Percentiles rank a stretch among this genome's conserved stretches.
These are phyloP conservation scores for Sylvilagus bachmani DNA, from an alignment of 2,113 vertebrate genomes.

Conservation along the genomic window DNA sequence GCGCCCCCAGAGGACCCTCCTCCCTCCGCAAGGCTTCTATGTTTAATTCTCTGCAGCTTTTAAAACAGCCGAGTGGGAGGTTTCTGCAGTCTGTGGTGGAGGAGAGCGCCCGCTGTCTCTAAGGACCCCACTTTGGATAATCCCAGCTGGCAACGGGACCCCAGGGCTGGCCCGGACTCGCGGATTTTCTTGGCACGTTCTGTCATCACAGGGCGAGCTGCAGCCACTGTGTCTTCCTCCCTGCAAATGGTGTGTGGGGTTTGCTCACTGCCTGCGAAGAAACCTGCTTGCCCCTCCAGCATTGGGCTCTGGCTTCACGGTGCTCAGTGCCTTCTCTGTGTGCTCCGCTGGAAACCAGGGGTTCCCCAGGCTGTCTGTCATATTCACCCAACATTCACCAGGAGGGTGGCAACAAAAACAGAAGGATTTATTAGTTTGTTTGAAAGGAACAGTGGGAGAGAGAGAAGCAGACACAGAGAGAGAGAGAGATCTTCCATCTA, in stretches of 20 bases:
- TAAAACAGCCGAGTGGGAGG: constrained; percentile 86
- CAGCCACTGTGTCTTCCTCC: constrained; percentile 66
- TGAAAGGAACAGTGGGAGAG: no score
- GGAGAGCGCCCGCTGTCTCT: constrained; percentile 83
- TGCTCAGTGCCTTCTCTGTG: neutral
- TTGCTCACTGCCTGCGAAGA: constrained; percentile 42
- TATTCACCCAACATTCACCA: neutral
- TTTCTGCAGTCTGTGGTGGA: constrained; percentile 83
- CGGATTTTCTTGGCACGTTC: constrained; percentile 77
- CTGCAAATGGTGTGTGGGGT: neutral
- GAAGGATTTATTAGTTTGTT: no score
- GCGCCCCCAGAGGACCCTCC: constrained; percentile 86
- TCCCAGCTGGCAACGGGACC: constrained; percentile 80
- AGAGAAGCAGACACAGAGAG: no score
- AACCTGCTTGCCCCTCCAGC: neutral
- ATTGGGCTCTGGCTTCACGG: neutral
- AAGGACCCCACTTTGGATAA: constrained; percentile 85
- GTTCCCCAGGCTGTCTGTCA: neutral
- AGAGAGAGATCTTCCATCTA: no score
- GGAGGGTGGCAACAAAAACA: neutral
- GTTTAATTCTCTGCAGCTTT: constrained; percentile 90
- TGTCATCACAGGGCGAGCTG: constrained; percentile 79
- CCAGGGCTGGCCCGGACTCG: constrained; percentile 69
- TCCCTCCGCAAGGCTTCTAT: constrained; percentile 81
- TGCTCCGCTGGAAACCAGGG: neutral